Percentiles rank a stretch among this genome's conserved stretches.
phyloP scores from a whole-genome alignment of 1,140 invertebrate species.

The Elymnias hypermnestra region DNA sequence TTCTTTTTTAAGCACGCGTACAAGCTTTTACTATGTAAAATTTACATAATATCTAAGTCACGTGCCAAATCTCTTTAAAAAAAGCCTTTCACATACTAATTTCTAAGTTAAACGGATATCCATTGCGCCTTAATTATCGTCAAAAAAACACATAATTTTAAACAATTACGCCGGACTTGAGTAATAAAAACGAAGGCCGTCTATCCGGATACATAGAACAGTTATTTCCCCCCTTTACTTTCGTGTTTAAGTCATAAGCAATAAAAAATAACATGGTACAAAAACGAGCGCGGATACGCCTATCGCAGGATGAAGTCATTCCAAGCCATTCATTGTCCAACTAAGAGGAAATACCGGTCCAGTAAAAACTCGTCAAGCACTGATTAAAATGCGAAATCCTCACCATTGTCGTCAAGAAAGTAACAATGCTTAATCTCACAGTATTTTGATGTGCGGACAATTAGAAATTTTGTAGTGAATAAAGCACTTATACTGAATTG shows the following conservation, averaged over 20 bases:
- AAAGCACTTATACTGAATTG: slow-evolving; percentile 2
- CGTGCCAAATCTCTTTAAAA: too few species aligned
- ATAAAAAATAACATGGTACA: slow-evolving; percentile 3
- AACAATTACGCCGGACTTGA: too few species aligned
- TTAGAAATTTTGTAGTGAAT: neutral
- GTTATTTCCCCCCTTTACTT: slow-evolving; percentile 5
- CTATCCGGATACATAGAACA: neutral
- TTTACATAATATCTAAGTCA: too few species aligned
- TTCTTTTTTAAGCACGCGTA: too few species aligned
- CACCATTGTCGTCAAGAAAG: slow-evolving; percentile 1
- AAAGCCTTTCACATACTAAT: too few species aligned
- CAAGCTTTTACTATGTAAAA: too few species aligned
- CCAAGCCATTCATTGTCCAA: slow-evolving; percentile 10
- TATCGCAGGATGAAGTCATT: slow-evolving; percentile 11
- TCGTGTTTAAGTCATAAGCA: neutral
- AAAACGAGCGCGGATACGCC: slow-evolving; percentile 4
- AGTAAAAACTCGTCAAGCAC: slow-evolving; percentile 11
- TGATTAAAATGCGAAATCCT: slow-evolving; percentile 8
- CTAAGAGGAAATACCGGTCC: slow-evolving; percentile 10
- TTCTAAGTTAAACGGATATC: too few species aligned
- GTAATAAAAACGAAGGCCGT: neutral
- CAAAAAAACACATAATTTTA: too few species aligned
- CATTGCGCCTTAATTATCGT: too few species aligned
- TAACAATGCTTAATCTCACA: neutral
- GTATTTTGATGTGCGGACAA: slow-evolving; percentile 1